Conservation (phyloP, 2,888 invertebrate genomes). For the Xestia sexstrigata region DNA sequence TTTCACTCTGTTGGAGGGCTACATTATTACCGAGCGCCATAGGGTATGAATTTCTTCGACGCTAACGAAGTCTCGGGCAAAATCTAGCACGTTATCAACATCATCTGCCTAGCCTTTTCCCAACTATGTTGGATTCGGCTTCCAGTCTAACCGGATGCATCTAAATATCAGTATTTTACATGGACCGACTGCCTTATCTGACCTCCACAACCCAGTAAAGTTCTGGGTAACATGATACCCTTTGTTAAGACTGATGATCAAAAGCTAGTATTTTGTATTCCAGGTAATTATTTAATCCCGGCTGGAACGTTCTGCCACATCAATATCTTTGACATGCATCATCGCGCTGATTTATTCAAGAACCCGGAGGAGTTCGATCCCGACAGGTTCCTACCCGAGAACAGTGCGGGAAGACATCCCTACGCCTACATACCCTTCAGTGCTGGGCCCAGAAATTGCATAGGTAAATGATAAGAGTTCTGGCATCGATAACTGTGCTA, state of each 20-base stretch:
- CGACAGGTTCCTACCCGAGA: conserved; percentile 92
- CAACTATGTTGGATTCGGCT: not conserved
- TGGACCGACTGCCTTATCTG: not conserved
- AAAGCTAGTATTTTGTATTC: conserved; percentile 23
- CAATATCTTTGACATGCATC: conserved; percentile 92
- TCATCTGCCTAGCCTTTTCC: not conserved
- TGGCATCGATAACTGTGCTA: not conserved
- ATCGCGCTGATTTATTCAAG: conserved; percentile 91
- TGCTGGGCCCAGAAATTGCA: conserved; percentile 93
- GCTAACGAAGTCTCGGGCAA: not conserved
- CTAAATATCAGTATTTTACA: not conserved
- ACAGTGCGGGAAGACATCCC: conserved; percentile 90
- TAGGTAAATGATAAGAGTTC: conserved; percentile 72
- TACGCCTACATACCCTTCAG: conserved; percentile 93
- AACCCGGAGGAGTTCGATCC: conserved; percentile 93
- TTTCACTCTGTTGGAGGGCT: not conserved
- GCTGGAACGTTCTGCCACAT: conserved; percentile 88
- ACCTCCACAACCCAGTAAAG: not conserved
- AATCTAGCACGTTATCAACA: not conserved
- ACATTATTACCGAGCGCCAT: not conserved
- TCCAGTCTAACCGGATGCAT: not conserved
- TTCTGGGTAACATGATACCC: not conserved
- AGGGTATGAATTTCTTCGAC: not conserved
- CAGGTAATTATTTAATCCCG: conserved; percentile 89
- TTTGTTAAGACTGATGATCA: not conserved